Conservation (phyloP, 2,888 invertebrate genomes). For the Hecatera dysodea region DNA sequence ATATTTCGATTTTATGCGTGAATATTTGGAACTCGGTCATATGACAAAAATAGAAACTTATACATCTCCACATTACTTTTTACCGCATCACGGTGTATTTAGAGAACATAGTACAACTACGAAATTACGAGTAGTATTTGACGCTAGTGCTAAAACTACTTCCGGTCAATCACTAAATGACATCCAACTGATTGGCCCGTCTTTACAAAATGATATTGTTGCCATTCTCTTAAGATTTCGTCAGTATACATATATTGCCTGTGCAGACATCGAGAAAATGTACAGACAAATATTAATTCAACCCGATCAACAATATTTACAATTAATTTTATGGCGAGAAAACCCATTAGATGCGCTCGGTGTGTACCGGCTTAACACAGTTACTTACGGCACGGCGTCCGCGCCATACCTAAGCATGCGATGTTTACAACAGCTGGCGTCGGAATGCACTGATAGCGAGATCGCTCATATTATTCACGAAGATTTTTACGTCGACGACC, state of each 20-base stretch:
- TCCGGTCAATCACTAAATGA: slow-evolving; percentile 13
- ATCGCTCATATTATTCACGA: slow-evolving; percentile 2
- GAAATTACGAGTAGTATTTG: no score
- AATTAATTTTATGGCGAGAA: slow-evolving; percentile 1
- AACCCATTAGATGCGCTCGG: slow-evolving; percentile 6
- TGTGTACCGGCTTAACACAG: no score
- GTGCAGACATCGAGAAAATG: slow-evolving; percentile 10
- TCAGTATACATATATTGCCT: slow-evolving; percentile 6
- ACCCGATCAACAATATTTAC: slow-evolving; percentile 11
- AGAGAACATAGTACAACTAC: slow-evolving; percentile 15
- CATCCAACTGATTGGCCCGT: slow-evolving; percentile 5
- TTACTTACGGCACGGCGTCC: slow-evolving; percentile 2
- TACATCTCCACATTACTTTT: slow-evolving; percentile 13
- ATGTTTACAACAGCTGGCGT: slow-evolving; percentile 10
- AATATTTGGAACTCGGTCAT: slow-evolving; percentile 14
- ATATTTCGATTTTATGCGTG: slow-evolving; percentile 8
- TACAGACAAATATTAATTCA: slow-evolving; percentile 18
- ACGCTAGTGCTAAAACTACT: slow-evolving; percentile 11
- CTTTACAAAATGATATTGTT: slow-evolving; percentile 13
- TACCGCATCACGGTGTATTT: slow-evolving; percentile 13
- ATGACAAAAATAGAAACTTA: slow-evolving; percentile 13
- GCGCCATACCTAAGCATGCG: slow-evolving; percentile 13
- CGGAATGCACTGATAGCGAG: slow-evolving; percentile 4
- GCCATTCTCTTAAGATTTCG: slow-evolving; percentile 13
- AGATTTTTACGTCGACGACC: neutral